Evolutionary conservation across 2,888 invertebrate genomes (phyloP).

Genomic region (Halocaridina rubra): DNA sequence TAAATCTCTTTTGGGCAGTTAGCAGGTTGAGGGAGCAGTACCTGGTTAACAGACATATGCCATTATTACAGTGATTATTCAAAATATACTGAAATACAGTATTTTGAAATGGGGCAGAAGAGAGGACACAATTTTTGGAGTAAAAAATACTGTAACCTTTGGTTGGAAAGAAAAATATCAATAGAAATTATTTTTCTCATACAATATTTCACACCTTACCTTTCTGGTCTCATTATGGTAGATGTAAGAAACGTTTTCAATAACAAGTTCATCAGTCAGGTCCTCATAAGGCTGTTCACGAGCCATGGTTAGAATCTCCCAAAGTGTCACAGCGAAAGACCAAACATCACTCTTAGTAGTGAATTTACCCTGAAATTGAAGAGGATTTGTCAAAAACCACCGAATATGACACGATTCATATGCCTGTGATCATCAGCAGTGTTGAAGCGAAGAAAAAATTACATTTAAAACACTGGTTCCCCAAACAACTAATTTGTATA

Average conservation of each 20-base stretch:
- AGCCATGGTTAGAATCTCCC: slow-evolving; percentile 88
- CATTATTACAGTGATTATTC: too few relatives aligned
- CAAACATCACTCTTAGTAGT: slow-evolving; percentile 88
- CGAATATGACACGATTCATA: background rate
- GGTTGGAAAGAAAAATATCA: too few relatives aligned
- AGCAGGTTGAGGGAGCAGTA: slow-evolving; percentile 77
- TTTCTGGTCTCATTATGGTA: slow-evolving; percentile 80
- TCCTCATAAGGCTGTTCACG: slow-evolving; percentile 85
- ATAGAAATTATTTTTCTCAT: too few relatives aligned
- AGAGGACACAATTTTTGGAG: too few relatives aligned
- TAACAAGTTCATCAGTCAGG: slow-evolving; percentile 82
- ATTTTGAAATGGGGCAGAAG: too few relatives aligned
- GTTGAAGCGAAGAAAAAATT: background rate
- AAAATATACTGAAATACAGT: too few relatives aligned
- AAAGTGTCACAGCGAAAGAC: slow-evolving; percentile 88
- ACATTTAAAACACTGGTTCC: background rate
- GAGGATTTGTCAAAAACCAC: background rate
- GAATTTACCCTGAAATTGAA: slow-evolving; percentile 79
- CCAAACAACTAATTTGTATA: too few relatives aligned
- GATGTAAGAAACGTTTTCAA: slow-evolving; percentile 84
- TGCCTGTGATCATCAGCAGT: background rate
- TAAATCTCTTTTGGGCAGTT: slow-evolving; percentile 88
- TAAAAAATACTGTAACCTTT: too few relatives aligned
- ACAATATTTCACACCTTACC: too few relatives aligned
- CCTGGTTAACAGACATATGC: slow-evolving; percentile 68